phyloP scores from a whole-genome alignment of 2,888 invertebrate genomes.

The Theodoxus fluviatilis region DNA sequence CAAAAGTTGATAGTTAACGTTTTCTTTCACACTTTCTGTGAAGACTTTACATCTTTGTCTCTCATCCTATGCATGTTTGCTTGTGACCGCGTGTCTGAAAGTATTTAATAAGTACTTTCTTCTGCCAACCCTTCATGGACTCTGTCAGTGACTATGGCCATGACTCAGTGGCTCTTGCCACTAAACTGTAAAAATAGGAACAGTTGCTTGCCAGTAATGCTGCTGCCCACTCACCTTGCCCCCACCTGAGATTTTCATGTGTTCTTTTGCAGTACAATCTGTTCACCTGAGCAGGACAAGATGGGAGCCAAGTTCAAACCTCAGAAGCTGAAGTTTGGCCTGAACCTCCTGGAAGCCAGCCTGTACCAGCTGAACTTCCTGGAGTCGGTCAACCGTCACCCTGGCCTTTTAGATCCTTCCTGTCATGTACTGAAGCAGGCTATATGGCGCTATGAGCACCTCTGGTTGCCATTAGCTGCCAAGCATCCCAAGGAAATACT shows the following conservation, averaged over 20 bases:
- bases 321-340: constrained; percentile 28
- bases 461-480: constrained; percentile 67
- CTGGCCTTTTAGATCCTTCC: constrained; percentile 51
- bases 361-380: constrained; percentile 51
- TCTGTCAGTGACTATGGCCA: too few species aligned
- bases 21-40: background rate
- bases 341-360: constrained; percentile 40
- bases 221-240: too few species aligned
- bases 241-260: background rate
- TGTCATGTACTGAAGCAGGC: constrained; percentile 65
- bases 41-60: background rate
- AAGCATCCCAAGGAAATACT: constrained; percentile 51
- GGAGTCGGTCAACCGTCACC: constrained; percentile 44
- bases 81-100: too few species aligned
- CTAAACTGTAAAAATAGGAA: too few species aligned
- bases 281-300: constrained; percentile 28
- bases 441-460: constrained; percentile 66
- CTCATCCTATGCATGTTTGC: too few species aligned
- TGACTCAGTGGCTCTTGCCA: too few species aligned
- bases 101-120: too few species aligned
- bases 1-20: background rate
- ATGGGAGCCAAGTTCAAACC: too few species aligned
- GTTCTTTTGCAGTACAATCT: constrained; percentile 11
- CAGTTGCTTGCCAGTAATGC: too few species aligned
- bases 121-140: too few species aligned